Base-by-base conservation (phyloP, 2,113 vertebrate species). In the Prochilodus magdalenae region DNA sequence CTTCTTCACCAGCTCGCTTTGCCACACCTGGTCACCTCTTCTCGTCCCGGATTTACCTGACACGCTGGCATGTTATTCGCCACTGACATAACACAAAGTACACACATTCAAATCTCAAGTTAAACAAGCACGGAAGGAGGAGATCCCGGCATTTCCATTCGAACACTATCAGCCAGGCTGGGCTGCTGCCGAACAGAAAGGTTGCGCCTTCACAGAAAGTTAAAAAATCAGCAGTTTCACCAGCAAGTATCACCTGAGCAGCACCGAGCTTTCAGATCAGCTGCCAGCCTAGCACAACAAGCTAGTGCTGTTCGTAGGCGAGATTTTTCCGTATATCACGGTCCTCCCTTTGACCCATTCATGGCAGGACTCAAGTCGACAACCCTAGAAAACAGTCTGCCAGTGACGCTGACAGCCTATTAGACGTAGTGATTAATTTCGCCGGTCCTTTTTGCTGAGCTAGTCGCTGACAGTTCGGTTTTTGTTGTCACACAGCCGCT, bases 1-100 rank as follows among this genome's bases (percentile, higher is more conserved):
- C n/a, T 22, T 12, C 11, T 29, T 27, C 44, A 51, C 73, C 49
- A 62, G 44, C 47, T 24, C 6, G 40, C 33, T 47, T 76, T 33
- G 44, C 79, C 85, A 85, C 88, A 87, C 86, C 86, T 88, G 85
- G 84, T 86, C 89, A 84, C 79, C 78, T 89, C 85, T 82, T 60
- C 75, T 22, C 3, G 11, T 24, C 33, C 29, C 10, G 10, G 29
- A 86, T 40, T 83, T 81, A 51, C 51, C 84, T 78, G 90, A 92
- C 88, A 89, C 89, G 86, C 83, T 79, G 75, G 36, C 85, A 81
- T 81, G 29, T n/a, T 57, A 76, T 26, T 15, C 59, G 51, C 63
- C 69, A 63, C n/a, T 51, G 44, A 67, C 57, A 44, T 27, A 53
- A 62, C 55, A 80, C 18, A 67, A 53, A 20, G 14, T 22, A 59